Evolutionary conservation across 2,888 invertebrate genomes (phyloP).

Genomic region (Stomorhina lunata): DNA sequence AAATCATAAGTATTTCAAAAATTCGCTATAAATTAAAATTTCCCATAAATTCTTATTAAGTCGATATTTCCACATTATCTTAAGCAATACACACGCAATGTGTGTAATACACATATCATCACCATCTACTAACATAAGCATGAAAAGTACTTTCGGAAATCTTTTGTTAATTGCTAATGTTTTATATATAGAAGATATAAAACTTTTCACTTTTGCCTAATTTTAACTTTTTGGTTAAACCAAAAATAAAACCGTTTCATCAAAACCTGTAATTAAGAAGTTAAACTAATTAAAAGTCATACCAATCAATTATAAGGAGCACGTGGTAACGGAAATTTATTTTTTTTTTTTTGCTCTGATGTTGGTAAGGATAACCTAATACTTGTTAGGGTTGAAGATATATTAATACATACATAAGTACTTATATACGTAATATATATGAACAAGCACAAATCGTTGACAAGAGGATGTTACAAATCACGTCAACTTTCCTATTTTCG

Average conservation of each 20-base stretch:
- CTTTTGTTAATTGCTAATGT: constrained; percentile 12
- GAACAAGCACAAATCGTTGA: constrained; percentile 2
- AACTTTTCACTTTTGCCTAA: constrained; percentile 10
- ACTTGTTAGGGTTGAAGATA: not conserved
- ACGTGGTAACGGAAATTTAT: constrained; percentile 43
- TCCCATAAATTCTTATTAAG: no score
- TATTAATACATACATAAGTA: no score
- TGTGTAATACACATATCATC: no score
- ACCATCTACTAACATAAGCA: not conserved
- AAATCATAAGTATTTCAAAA: no score
- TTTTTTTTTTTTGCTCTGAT: no score
- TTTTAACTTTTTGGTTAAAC: not conserved
- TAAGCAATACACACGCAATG: not conserved
- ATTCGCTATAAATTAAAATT: no score
- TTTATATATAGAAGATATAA: not conserved
- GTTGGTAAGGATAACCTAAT: not conserved
- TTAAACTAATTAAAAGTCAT: constrained; percentile 64
- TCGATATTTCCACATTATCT: no score
- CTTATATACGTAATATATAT: not conserved
- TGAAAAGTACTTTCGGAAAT: constrained; percentile 14
- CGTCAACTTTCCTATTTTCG: constrained; percentile 13
- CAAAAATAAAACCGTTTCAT: not conserved
- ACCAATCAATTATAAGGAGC: constrained; percentile 58
- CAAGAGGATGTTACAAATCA: constrained; percentile 14
- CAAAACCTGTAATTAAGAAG: constrained; percentile 54